phyloP scores from a whole-genome alignment of 2,113 vertebrate species.

The Heliornis fulica region DNA sequence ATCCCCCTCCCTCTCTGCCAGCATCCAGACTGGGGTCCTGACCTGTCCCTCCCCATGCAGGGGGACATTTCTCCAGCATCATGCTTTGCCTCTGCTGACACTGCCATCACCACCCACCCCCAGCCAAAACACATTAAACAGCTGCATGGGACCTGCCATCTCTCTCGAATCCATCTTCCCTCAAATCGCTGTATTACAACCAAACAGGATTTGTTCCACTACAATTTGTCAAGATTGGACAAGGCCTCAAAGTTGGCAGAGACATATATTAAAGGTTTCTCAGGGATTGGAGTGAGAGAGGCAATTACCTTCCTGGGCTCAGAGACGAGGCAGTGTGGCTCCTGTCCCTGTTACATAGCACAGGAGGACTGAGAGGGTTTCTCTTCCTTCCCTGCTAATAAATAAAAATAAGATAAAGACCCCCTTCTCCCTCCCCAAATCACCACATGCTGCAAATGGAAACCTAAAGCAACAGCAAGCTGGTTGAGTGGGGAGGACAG shows the following conservation, averaged over 20 bases:
- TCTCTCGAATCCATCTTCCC: slow-evolving; percentile 32
- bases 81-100: rapidly evolving
- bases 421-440: background rate
- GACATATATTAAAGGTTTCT: slow-evolving; percentile 33
- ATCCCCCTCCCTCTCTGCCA: background rate
- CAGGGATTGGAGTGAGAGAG: slow-evolving; percentile 12
- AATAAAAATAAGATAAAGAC: background rate
- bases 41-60: background rate
- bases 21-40: background rate
- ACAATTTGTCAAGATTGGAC: slow-evolving; percentile 58
- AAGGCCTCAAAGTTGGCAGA: slow-evolving; percentile 29
- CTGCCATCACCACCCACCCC: rapidly evolving
- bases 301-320: background rate
- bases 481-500: background rate
- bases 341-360: background rate
- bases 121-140: background rate
- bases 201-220: slow-evolving; percentile 72
- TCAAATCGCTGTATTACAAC: slow-evolving; percentile 19
- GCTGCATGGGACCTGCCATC: background rate
- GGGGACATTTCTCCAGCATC: background rate
- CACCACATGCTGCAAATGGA: rapidly evolving
- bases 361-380: background rate
- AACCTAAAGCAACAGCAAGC: background rate
- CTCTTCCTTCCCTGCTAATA: background rate
- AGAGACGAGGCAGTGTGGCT: background rate